phyloP scores from a whole-genome alignment of 2,797 vertebrate genomes.

The Poecilia gillii region DNA sequence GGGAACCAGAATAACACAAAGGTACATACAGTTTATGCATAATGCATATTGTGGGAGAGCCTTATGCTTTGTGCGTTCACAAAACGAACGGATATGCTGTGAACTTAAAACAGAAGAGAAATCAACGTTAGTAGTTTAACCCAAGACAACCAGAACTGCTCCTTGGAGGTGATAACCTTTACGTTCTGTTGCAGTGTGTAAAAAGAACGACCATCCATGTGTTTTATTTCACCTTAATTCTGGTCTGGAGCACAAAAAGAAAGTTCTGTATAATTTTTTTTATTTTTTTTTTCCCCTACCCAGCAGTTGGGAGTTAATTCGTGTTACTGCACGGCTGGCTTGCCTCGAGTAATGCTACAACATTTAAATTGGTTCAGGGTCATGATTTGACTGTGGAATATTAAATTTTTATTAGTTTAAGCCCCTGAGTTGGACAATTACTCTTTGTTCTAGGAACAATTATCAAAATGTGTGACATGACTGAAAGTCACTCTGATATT shows the following conservation, averaged over 20 bases:
- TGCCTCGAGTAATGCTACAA: slow-evolving; percentile 43
- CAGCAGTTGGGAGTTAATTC: slow-evolving; percentile 43
- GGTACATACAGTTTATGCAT: slow-evolving; percentile 9
- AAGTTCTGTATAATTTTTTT: slow-evolving; percentile 38
- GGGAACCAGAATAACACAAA: slow-evolving; percentile 32
- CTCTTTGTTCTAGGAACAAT: slow-evolving; percentile 29
- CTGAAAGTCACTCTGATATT: slow-evolving; percentile 12
- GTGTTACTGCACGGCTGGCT: slow-evolving; percentile 51
- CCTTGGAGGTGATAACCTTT: slow-evolving; percentile 2
- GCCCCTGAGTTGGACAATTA: slow-evolving; percentile 34
- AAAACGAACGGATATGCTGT: slow-evolving; percentile 3
- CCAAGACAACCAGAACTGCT: background rate
- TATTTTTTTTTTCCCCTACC: slow-evolving; percentile 10
- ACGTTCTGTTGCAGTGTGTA: slow-evolving; percentile 1
- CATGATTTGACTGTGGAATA: slow-evolving; percentile 22
- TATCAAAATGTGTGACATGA: slow-evolving; percentile 29
- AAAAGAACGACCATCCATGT: slow-evolving; percentile 10
- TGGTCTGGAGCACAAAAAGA: slow-evolving; percentile 26
- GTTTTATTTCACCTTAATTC: slow-evolving; percentile 31
- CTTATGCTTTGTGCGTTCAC: slow-evolving; percentile 16
- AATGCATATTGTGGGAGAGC: slow-evolving; percentile 8
- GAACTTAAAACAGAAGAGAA: slow-evolving; percentile 14
- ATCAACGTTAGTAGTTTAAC: slow-evolving; percentile 8
- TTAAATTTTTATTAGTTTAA: slow-evolving; percentile 14
- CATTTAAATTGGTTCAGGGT: slow-evolving; percentile 62